Conservation (phyloP, 2,888 invertebrate species). For the Cataglyphis rosenhaueri region DNA sequence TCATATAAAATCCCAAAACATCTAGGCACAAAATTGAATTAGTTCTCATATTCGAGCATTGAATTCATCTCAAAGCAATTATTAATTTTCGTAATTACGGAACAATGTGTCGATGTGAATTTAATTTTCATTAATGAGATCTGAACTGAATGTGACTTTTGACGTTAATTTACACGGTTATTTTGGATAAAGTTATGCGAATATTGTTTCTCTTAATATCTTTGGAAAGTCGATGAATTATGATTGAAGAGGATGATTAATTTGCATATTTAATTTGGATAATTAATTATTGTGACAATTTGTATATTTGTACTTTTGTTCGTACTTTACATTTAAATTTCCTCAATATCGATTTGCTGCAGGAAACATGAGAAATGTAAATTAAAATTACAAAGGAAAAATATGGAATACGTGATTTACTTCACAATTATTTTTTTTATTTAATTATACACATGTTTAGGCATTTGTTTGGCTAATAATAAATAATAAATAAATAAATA, state of each 20-base stretch:
- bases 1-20: background rate
- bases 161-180: background rate
- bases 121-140: constrained; percentile 21
- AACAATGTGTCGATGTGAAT: constrained; percentile 13
- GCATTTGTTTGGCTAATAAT: background rate
- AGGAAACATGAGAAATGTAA: background rate
- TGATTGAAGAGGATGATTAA: background rate
- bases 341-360: background rate
- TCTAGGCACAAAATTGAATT: constrained; percentile 1
- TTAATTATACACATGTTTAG: background rate
- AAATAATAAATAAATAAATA: background rate
- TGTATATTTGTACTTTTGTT: background rate
- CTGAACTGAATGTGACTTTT: constrained; percentile 2
- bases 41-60: constrained; percentile 1
- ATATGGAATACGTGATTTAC: background rate
- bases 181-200: background rate
- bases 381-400: constrained; percentile 10
- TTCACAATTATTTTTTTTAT: background rate
- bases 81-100: constrained; percentile 37
- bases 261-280: constrained; percentile 9
- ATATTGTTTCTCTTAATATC: background rate
- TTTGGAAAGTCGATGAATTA: background rate
- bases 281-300: constrained; percentile 6
- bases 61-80: background rate
- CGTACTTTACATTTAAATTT: background rate